Conservation (phyloP, 2,113 vertebrate genomes). For the Otus sunia region DNA sequence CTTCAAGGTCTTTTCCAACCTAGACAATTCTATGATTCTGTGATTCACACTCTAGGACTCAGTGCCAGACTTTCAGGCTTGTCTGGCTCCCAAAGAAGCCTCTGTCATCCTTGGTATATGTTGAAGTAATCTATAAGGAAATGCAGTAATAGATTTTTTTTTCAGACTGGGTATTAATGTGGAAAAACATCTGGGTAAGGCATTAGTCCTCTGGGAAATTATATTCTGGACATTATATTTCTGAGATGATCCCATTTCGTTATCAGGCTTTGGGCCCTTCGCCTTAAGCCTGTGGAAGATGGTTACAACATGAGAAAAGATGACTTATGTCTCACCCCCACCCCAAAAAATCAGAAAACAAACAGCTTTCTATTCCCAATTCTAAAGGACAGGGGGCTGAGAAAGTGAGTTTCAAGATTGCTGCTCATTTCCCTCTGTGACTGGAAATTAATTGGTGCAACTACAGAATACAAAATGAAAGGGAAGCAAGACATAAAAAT, state of each 20-base stretch:
- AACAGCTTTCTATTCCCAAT: neutral
- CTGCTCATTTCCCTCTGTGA: conserved; percentile 37
- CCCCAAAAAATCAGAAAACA: neutral
- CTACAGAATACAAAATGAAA: conserved; percentile 55
- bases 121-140: conserved; percentile 22
- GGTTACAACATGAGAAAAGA: neutral
- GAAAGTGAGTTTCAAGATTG: conserved; percentile 6
- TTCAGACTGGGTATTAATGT: neutral
- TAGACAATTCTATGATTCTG: no score
- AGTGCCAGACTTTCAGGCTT: neutral
- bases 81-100: neutral
- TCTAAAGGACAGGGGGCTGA: neutral
- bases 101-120: neutral
- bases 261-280: neutral
- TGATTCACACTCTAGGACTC: neutral
- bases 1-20: no score
- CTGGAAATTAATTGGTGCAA: conserved; percentile 63
- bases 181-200: neutral
- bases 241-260: neutral
- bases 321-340: neutral
- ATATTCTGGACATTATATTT: neutral
- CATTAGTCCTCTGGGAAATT: neutral
- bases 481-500: conserved; percentile 49
- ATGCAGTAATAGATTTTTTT: neutral
- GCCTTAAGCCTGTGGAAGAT: neutral